A percentile compares a stretch with the other conserved stretches of the same genome.
Conservation (phyloP, 2,888 invertebrate genomes). For the Lamproptera curius region DNA sequence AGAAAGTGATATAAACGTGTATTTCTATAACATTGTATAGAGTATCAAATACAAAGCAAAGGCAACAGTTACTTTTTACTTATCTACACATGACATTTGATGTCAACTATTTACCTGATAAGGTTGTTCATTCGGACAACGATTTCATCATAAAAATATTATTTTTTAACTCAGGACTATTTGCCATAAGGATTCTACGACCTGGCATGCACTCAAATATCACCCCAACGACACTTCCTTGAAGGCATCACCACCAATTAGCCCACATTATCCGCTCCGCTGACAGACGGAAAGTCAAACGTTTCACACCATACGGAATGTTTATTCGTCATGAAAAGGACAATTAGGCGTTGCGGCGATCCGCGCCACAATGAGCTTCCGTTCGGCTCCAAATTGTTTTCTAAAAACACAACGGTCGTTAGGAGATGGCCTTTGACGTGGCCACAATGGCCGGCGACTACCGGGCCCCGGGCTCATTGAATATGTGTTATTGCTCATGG, state of each 20-base stretch:
- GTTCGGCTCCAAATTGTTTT: slow-evolving; percentile 65
- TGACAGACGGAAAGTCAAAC: slow-evolving; percentile 3
- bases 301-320: background rate
- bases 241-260: slow-evolving; percentile 10
- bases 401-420: slow-evolving; percentile 67
- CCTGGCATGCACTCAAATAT: too few relatives aligned
- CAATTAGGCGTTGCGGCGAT: slow-evolving; percentile 64
- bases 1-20: too few relatives aligned
- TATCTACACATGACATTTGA: too few relatives aligned
- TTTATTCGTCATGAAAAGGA: slow-evolving; percentile 23
- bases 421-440: slow-evolving; percentile 38
- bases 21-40: too few relatives aligned
- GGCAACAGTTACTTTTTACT: too few relatives aligned
- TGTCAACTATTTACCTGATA: too few relatives aligned
- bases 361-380: slow-evolving; percentile 54
- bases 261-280: slow-evolving; percentile 10
- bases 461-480: slow-evolving; percentile 28
- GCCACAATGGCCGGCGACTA: slow-evolving; percentile 28
- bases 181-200: too few relatives aligned
- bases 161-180: background rate
- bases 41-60: too few relatives aligned
- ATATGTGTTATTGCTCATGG: slow-evolving; percentile 10
- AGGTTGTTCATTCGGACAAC: too few relatives aligned
- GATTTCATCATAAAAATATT: too few relatives aligned
- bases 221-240: too few relatives aligned